These are phyloP conservation scores for Hipparchia sbordonii DNA, from an alignment of 2,888 invertebrate genomes.

Conservation along the genomic window DNA sequence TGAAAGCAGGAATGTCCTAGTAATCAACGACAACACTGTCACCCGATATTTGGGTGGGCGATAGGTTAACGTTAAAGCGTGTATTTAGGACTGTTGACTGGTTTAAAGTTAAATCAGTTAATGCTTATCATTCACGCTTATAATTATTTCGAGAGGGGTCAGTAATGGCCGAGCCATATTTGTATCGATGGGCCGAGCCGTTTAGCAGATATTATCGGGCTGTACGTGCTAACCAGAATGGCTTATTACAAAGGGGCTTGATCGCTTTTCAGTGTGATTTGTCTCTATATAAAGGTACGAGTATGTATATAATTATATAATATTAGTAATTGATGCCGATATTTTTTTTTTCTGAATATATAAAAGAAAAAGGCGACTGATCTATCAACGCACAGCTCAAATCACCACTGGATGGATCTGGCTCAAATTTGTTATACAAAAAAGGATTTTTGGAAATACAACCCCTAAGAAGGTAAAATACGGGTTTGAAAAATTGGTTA, in stretches of 20 bases:
- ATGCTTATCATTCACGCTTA: conserved; percentile 33
- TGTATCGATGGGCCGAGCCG: neutral
- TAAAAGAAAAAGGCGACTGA: no score
- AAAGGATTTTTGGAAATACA: no score
- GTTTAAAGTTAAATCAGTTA: conserved; percentile 26
- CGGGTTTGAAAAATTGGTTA: no score
- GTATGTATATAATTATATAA: no score
- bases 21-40: neutral
- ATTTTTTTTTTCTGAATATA: no score
- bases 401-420: no score
- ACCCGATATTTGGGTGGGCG: conserved; percentile 20
- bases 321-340: no score
- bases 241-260: neutral
- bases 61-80: conserved; percentile 24
- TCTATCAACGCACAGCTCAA: no score
- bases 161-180: conserved; percentile 9
- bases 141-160: conserved; percentile 19
- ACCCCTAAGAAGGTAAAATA: no score
- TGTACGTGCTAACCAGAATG: conserved; percentile 2
- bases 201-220: conserved; percentile 17
- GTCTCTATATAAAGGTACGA: no score
- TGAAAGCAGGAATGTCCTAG: neutral
- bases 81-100: conserved; percentile 35
- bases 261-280: neutral
- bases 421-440: no score